Evolutionary conservation across 1,140 invertebrate genomes (phyloP).

Genomic region (Asbolus verrucosus): DNA sequence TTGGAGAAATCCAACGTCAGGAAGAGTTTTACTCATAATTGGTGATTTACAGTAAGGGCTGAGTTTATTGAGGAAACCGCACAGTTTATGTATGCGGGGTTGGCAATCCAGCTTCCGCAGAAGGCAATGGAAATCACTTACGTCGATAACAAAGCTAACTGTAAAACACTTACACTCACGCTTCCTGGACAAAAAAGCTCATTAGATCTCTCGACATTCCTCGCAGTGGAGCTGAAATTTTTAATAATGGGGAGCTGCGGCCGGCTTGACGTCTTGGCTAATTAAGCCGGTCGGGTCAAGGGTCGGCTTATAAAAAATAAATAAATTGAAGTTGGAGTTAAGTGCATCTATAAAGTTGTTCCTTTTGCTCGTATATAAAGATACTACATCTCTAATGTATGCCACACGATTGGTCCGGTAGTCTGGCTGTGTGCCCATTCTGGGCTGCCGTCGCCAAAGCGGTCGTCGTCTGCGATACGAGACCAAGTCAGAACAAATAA

Average conservation of each 20-base stretch:
- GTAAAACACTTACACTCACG: constrained; percentile 39
- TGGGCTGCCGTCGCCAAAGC: constrained; percentile 26
- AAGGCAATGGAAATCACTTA: constrained; percentile 43
- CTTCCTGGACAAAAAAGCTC: constrained; percentile 30
- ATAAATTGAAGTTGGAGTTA: constrained; percentile 28
- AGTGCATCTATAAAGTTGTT: constrained; percentile 30
- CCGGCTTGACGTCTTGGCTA: not conserved
- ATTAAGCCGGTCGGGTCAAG: not conserved
- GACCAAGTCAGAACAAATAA: constrained; percentile 32
- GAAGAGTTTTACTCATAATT: constrained; percentile 46
- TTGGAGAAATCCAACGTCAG: constrained; percentile 45
- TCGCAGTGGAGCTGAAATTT: constrained; percentile 8
- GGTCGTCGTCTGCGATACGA: constrained; percentile 31
- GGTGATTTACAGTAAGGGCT: constrained; percentile 44
- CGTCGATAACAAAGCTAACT: constrained; percentile 39
- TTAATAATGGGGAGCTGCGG: not conserved
- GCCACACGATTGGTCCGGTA: constrained; percentile 33
- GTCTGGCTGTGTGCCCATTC: constrained; percentile 44
- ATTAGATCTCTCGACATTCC: constrained; percentile 12
- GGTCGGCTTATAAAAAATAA: constrained; percentile 34
- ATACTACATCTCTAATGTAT: constrained; percentile 39
- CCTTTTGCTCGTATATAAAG: constrained; percentile 36
- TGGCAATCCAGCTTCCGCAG: constrained; percentile 37
- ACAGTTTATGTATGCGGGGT: constrained; percentile 45
- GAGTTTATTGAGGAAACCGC: constrained; percentile 46